Evolutionary conservation across 2,113 vertebrate genomes (phyloP).

Genomic region (Onychostoma macrolepis): DNA sequence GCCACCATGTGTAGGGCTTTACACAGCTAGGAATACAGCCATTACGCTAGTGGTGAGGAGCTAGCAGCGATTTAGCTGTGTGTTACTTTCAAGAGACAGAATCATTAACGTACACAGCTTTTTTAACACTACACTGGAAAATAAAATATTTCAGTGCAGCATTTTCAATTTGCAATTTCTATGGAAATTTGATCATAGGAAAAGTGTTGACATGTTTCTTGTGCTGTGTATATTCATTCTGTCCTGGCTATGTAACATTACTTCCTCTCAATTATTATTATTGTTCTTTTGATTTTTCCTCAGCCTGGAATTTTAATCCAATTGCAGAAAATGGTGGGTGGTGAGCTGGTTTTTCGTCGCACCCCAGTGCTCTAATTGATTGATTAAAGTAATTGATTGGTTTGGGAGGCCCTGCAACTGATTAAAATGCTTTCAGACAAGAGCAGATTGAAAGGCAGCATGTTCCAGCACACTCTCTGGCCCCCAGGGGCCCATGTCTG

Average conservation of each 20-base stretch:
- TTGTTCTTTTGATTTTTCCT: neutral
- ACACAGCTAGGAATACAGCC: conserved; percentile 20
- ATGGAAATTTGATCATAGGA: neutral
- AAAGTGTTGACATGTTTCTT: neutral
- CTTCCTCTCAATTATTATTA: neutral
- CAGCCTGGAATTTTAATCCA: conserved; percentile 36
- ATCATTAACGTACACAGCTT: conserved; percentile 1
- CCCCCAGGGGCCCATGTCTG: conserved; percentile 32
- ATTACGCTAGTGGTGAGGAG: conserved; percentile 8
- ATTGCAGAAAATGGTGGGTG: neutral
- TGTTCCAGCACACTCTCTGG: conserved; percentile 43
- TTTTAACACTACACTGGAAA: neutral
- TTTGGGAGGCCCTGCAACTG: conserved; percentile 49
- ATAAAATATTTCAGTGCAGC: neutral
- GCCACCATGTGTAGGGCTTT: conserved; percentile 12
- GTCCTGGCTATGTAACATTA: neutral
- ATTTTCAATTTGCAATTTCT: neutral
- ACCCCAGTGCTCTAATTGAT: conserved; percentile 52
- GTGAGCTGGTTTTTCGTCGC: conserved; percentile 26
- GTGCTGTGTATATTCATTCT: neutral
- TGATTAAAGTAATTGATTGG: conserved; percentile 55
- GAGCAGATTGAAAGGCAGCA: conserved; percentile 48
- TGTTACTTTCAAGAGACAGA: conserved; percentile 10
- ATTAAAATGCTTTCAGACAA: conserved; percentile 57
- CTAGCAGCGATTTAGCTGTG: conserved; percentile 17